These are phyloP conservation scores for Diarsia brunnea DNA, from an alignment of 2,888 invertebrate genomes.

Conservation along the genomic window DNA sequence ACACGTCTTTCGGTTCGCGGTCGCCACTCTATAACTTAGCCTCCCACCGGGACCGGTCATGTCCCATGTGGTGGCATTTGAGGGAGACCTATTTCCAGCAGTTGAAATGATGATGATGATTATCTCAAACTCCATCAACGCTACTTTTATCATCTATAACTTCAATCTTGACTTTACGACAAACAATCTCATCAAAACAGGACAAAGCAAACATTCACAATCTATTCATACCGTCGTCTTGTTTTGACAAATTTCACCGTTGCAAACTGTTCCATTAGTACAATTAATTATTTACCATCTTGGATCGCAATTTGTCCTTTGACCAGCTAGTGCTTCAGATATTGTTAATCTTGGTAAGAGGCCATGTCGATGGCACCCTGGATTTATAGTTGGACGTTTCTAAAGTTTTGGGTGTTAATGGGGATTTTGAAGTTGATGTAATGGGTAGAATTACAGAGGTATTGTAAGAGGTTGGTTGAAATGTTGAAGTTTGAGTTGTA, in stretches of 20 bases:
- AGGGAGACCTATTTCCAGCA: no score
- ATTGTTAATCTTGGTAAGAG: slow-evolving; percentile 85
- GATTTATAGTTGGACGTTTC: slow-evolving; percentile 69
- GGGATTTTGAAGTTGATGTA: slow-evolving; percentile 57
- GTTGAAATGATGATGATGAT: no score
- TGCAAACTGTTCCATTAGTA: slow-evolving; percentile 86
- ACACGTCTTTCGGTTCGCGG: no score
- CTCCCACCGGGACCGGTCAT: no score
- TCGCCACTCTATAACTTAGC: no score
- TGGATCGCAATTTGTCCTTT: slow-evolving; percentile 84
- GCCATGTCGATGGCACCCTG: slow-evolving; percentile 76
- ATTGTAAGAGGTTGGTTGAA: slow-evolving; percentile 29
- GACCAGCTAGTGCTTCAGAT: slow-evolving; percentile 80
- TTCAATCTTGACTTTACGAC: slow-evolving; percentile 6
- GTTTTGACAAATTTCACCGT: slow-evolving; percentile 84
- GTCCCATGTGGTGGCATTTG: no score
- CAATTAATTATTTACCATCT: slow-evolving; percentile 89
- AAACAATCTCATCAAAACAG: slow-evolving; percentile 60
- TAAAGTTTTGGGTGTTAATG: slow-evolving; percentile 64
- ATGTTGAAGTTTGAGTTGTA: not conserved
- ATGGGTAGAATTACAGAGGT: slow-evolving; percentile 52
- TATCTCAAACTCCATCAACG: no score
- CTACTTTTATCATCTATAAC: no score
- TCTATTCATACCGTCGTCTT: slow-evolving; percentile 69
- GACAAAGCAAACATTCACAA: slow-evolving; percentile 66